Base-by-base conservation (phyloP, 2,888 invertebrate genomes). In the Alcis repandata region DNA sequence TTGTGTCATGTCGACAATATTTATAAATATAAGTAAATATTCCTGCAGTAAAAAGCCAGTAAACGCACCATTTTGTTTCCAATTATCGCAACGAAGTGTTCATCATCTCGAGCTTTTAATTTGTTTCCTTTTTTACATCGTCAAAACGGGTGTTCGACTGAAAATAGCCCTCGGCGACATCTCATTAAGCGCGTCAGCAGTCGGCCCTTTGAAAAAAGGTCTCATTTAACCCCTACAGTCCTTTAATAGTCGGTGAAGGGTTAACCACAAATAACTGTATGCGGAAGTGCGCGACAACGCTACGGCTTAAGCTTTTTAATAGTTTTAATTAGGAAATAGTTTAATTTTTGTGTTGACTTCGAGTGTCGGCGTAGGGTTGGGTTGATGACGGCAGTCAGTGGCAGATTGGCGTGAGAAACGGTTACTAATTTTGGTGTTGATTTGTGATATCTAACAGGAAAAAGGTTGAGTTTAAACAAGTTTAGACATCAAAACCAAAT, bases 271-370 rank as follows among this genome's bases (percentile, higher is more conserved):
- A 92, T 92, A 93, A 88, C 88, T 79, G 67, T 81, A 88, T 85
- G 79, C 92, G 93, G 93, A 93, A 93, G 92, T 87, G 83, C 85
- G 85, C 83, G 86, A 82, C 84, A 78, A 85, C 84, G 79, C 76
- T 76, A 74, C 77, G 74, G 77, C 83, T 77, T 81, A 33, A 64
- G 83, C 80, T 90, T 92, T 90, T 92, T 91, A 91, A 91, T 90
- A 86, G 90, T 89, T 92, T 92, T 91, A 92, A 93, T 92, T 92
- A 92, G 91, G 91, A 92, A 92, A 91, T 88, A 88, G 89, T 90
- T 90, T 90, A 92, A 91, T 91, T 90, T 90, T 87, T 87, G 86
- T 86, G 80, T 84, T 85, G 80, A 83, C 79, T 79, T 79, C 82
- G 79, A 76, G 72, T 84, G 86, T 83, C 84, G 82, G 79, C 78